Evolutionary conservation across 2,113 vertebrate species (phyloP).

Genomic region (Semnopithecus entellus): DNA sequence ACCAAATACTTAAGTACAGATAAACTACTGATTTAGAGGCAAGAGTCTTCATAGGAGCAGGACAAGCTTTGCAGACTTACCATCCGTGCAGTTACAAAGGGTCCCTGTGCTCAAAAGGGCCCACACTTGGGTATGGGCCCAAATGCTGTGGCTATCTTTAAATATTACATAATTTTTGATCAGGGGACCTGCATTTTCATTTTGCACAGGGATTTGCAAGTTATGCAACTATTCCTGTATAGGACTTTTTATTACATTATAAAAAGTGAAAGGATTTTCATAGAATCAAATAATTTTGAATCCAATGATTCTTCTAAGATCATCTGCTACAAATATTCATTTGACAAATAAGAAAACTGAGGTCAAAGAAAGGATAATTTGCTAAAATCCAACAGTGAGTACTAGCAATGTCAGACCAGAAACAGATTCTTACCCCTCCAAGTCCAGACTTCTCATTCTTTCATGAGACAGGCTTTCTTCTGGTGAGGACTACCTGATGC

Average conservation of each 20-base stretch:
- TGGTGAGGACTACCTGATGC: not conserved
- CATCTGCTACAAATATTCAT: slow-evolving; percentile 44
- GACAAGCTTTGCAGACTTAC: not conserved
- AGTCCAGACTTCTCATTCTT: not conserved
- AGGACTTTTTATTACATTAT: not conserved
- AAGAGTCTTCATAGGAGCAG: not conserved
- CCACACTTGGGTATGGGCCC: not conserved
- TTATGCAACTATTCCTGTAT: not conserved
- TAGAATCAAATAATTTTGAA: slow-evolving; percentile 32
- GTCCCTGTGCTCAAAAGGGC: not conserved
- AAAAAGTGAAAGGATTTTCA: slow-evolving; percentile 35
- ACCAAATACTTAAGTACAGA: slow-evolving; percentile 8
- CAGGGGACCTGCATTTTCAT: not conserved
- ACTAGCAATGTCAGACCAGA: not conserved
- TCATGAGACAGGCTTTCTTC: not conserved
- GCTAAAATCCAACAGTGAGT: not conserved
- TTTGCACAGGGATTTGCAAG: slow-evolving; percentile 4
- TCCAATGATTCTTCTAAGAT: slow-evolving; percentile 53
- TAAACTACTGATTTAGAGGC: not conserved
- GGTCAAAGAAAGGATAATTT: slow-evolving; percentile 48
- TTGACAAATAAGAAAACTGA: slow-evolving; percentile 46
- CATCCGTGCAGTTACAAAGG: not conserved
- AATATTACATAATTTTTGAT: not conserved
- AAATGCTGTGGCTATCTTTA: not conserved
- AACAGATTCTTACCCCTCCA: not conserved